A percentile compares a stretch with the other conserved stretches of the same genome.
phyloP scores from a whole-genome alignment of 2,113 vertebrate genomes.

The Chlorodrepanis virens region DNA sequence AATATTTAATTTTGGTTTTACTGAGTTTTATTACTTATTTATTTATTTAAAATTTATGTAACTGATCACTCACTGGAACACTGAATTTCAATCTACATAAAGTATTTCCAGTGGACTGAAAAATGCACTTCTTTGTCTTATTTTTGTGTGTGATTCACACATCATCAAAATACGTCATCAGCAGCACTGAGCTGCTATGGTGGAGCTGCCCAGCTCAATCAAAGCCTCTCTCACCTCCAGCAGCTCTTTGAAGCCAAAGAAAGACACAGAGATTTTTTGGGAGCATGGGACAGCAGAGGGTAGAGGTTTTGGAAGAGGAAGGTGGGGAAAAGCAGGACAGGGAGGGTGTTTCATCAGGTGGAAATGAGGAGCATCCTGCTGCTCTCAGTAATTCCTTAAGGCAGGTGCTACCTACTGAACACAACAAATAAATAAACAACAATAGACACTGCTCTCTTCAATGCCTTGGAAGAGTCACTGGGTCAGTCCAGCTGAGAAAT shows the following conservation, averaged over 20 bases:
- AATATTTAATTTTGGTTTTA: neutral
- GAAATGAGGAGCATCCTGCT: neutral
- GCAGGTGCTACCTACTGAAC: neutral
- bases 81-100: neutral
- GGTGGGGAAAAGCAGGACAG: neutral
- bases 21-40: neutral
- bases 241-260: neutral
- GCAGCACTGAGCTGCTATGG: neutral
- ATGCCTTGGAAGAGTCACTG: neutral
- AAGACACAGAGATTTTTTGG: neutral
- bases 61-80: neutral
- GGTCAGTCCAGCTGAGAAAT: neutral
- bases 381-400: neutral
- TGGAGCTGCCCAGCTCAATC: rapidly evolving
- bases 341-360: neutral
- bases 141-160: neutral
- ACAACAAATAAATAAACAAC: neutral
- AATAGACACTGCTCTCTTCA: neutral
- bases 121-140: neutral
- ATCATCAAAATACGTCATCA: neutral
- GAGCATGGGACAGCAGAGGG: neutral
- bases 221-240: neutral
- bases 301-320: neutral
- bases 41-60: neutral
- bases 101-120: neutral